These are phyloP conservation scores for Lycodopsis pacificus DNA, from an alignment of 2,797 vertebrate species.

Conservation along the genomic window DNA sequence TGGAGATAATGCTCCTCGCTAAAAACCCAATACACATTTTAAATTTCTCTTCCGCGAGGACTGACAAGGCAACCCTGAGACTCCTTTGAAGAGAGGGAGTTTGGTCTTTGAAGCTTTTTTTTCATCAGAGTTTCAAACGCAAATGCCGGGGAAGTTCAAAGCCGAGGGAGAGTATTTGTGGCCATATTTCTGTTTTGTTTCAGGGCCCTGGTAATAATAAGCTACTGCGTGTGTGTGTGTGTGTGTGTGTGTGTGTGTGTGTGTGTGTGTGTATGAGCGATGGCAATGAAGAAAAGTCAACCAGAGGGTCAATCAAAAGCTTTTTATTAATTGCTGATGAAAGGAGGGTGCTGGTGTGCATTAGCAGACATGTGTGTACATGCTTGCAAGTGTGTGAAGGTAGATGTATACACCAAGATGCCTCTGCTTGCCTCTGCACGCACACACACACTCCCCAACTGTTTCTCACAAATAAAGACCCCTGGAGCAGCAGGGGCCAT, in stretches of 20 bases:
- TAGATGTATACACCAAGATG: background rate
- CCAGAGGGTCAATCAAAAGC: slow-evolving; percentile 61
- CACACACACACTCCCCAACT: slow-evolving; percentile 5
- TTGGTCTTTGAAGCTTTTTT: slow-evolving; percentile 84
- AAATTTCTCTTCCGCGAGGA: slow-evolving; percentile 74
- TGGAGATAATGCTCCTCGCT: slow-evolving; percentile 77
- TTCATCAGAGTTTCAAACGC: slow-evolving; percentile 80
- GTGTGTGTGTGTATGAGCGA: slow-evolving; percentile 29
- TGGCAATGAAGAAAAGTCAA: slow-evolving; percentile 57
- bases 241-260: slow-evolving; percentile 29
- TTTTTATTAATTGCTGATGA: slow-evolving; percentile 72
- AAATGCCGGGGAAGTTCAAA: slow-evolving; percentile 83
- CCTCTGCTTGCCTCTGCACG: background rate
- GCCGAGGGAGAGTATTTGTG: slow-evolving; percentile 73
- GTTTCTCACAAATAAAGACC: slow-evolving; percentile 44
- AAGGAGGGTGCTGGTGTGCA: slow-evolving; percentile 43
- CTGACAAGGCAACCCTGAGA: slow-evolving; percentile 73
- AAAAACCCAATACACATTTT: slow-evolving; percentile 77
- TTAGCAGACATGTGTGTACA: slow-evolving; percentile 17
- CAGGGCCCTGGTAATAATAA: slow-evolving; percentile 68
- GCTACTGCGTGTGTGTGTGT: slow-evolving; percentile 25
- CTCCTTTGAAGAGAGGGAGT: slow-evolving; percentile 81
- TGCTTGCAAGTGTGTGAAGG: slow-evolving; percentile 12
- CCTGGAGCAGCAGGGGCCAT: slow-evolving; percentile 54
- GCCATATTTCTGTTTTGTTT: slow-evolving; percentile 80